Evolutionary conservation across 2,888 invertebrate species (phyloP).

Genomic region (Hypomecis atomaria): DNA sequence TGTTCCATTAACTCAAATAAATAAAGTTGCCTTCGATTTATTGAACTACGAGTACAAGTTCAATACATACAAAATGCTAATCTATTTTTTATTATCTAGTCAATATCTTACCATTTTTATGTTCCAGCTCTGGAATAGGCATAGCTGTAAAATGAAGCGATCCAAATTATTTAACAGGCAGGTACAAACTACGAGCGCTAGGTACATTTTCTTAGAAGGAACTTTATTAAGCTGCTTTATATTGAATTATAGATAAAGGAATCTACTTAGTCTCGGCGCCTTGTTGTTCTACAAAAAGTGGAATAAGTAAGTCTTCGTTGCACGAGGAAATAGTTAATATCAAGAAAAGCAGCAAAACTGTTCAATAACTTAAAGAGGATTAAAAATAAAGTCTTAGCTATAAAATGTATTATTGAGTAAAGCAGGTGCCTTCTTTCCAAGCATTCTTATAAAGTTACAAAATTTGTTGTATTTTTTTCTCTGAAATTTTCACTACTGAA

Average conservation of each 20-base stretch:
- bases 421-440: too few relatives aligned
- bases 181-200: background rate
- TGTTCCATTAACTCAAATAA: too few relatives aligned
- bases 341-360: constrained; percentile 12
- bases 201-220: constrained; percentile 16
- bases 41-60: too few relatives aligned
- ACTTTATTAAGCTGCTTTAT: constrained; percentile 22
- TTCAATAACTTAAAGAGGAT: too few relatives aligned
- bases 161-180: constrained; percentile 29
- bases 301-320: constrained; percentile 31
- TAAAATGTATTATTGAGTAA: too few relatives aligned
- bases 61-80: too few relatives aligned
- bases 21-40: too few relatives aligned
- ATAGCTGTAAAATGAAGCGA: constrained; percentile 63
- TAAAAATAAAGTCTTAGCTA: too few relatives aligned
- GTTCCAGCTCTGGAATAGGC: constrained; percentile 73
- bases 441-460: background rate
- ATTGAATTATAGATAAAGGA: constrained; percentile 38
- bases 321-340: constrained; percentile 30
- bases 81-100: too few relatives aligned
- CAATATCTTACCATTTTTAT: constrained; percentile 68
- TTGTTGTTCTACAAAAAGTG: constrained; percentile 28
- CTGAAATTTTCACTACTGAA: background rate
- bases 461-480: background rate
- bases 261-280: constrained; percentile 33